Evolutionary conservation across 2,113 vertebrate species (phyloP).

Genomic region (Pterocles burchelli): DNA sequence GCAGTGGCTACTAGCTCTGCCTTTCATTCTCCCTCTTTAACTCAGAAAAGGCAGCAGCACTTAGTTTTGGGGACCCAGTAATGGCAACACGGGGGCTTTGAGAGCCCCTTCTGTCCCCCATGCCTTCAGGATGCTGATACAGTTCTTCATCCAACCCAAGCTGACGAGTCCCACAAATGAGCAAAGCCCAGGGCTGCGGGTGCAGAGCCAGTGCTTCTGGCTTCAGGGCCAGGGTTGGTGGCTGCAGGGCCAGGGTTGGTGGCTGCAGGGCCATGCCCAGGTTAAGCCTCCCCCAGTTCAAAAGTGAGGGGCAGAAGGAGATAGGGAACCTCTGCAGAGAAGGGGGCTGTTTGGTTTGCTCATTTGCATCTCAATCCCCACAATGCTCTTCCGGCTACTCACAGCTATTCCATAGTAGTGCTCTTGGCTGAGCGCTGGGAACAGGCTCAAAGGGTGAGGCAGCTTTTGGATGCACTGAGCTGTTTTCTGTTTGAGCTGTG

Average conservation of each 20-base stretch:
- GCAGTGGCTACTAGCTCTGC: not conserved
- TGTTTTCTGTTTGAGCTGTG: constrained; percentile 71
- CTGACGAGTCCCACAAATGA: not conserved
- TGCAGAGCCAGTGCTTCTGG: not conserved
- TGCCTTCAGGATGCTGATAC: not conserved
- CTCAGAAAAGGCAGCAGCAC: not conserved
- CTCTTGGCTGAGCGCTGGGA: constrained; percentile 72
- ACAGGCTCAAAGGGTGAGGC: constrained; percentile 72
- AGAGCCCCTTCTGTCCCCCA: not conserved
- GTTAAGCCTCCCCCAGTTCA: constrained; percentile 19
- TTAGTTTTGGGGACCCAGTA: not conserved
- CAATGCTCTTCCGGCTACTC: constrained; percentile 74
- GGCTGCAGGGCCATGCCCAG: not conserved
- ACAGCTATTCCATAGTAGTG: constrained; percentile 70
- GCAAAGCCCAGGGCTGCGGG: not conserved
- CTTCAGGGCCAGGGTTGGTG: not conserved
- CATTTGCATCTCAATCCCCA: constrained; percentile 73
- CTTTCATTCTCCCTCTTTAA: not conserved
- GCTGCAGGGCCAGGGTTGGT: not conserved
- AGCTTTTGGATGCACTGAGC: constrained; percentile 73
- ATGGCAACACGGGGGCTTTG: not conserved
- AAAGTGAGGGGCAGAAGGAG: constrained; percentile 53
- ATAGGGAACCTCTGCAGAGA: constrained; percentile 46
- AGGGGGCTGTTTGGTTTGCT: constrained; percentile 49
- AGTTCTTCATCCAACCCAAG: not conserved